Evolutionary conservation across 2,113 vertebrate genomes (phyloP).

Genomic region (Pipra filicauda): DNA sequence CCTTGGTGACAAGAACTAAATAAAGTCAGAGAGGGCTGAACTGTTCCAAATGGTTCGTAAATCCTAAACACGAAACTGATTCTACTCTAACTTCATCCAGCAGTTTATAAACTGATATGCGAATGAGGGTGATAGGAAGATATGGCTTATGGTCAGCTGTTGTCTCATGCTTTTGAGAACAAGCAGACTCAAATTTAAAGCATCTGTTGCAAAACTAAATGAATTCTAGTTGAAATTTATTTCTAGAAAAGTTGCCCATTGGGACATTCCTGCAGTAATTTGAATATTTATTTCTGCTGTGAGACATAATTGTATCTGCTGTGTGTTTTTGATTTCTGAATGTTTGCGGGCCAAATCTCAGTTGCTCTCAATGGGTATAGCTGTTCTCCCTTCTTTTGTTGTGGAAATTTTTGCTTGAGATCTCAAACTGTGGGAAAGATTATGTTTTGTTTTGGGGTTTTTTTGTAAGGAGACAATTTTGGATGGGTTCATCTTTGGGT

Average conservation of each 20-base stretch:
- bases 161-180: constrained; percentile 28
- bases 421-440: not conserved
- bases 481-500: not conserved
- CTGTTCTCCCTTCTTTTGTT: not conserved
- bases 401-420: not conserved
- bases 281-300: constrained; percentile 38
- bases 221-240: constrained; percentile 28
- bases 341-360: not conserved
- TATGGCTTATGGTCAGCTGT: not conserved
- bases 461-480: not conserved
- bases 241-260: not conserved
- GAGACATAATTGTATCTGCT: constrained; percentile 32
- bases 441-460: not conserved
- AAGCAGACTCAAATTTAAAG: constrained; percentile 47
- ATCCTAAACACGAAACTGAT: not conserved
- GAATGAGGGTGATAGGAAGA: not conserved
- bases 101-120: not conserved
- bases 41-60: constrained; percentile 10
- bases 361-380: not conserved
- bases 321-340: constrained; percentile 12
- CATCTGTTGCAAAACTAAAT: constrained; percentile 30
- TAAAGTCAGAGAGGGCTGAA: not conserved
- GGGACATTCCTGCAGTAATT: constrained; percentile 35
- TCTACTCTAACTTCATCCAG: constrained; percentile 29
- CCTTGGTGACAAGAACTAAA: not conserved